phyloP scores from a whole-genome alignment of 2,888 invertebrate genomes.

The Pycnomerus fuliginosus region DNA sequence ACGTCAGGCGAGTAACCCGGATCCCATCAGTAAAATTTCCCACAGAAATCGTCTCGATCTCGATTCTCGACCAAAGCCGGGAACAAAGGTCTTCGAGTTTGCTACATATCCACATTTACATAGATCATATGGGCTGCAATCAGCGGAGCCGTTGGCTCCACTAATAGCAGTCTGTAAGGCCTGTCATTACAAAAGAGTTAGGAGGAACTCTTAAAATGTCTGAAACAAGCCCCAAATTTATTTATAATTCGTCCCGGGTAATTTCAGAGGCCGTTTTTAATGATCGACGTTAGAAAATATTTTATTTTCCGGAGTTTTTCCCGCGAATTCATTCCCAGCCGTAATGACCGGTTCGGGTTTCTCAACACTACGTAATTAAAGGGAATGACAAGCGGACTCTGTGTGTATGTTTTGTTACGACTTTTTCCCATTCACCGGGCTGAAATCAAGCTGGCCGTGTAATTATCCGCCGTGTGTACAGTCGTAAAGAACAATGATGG shows the following conservation, averaged over 20 bases:
- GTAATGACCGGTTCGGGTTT: conserved; percentile 36
- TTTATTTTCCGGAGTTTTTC: too few species aligned
- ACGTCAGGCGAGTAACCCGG: too few species aligned
- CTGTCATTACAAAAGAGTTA: conserved; percentile 52
- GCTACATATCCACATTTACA: conserved; percentile 12
- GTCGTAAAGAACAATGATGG: conserved; percentile 3
- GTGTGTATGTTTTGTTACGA: conserved; percentile 32
- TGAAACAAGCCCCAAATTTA: conserved; percentile 47
- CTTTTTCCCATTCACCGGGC: conserved; percentile 35
- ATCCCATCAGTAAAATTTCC: too few species aligned
- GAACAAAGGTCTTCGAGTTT: not conserved
- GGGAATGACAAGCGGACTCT: conserved; percentile 36
- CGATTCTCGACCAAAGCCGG: too few species aligned
- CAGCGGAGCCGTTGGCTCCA: conserved; percentile 18
- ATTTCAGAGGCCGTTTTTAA: conserved; percentile 24
- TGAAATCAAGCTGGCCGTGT: conserved; percentile 28
- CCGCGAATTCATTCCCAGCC: conserved; percentile 26
- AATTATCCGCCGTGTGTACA: conserved; percentile 22
- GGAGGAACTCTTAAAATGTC: conserved; percentile 44
- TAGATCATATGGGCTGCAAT: conserved; percentile 17
- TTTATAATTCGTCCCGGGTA: conserved; percentile 47
- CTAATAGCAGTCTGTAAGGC: conserved; percentile 28
- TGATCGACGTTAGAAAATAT: conserved; percentile 7
- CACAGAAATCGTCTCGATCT: too few species aligned
- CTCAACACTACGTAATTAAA: conserved; percentile 37